These are phyloP conservation scores for Knipowitschia caucasica DNA, from an alignment of 2,797 vertebrate species.

Conservation along the genomic window DNA sequence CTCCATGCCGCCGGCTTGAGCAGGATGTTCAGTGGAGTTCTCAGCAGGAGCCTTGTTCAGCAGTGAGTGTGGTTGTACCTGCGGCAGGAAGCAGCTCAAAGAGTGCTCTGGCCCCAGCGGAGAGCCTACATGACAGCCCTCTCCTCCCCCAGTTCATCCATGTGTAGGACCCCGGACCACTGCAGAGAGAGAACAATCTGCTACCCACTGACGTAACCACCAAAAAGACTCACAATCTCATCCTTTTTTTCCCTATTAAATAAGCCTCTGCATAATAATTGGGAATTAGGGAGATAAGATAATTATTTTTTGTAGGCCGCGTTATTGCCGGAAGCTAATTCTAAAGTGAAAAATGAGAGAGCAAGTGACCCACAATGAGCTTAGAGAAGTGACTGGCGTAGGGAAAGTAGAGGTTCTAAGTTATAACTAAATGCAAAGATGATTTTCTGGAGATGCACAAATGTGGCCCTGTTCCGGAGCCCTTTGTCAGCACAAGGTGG, in stretches of 20 bases:
- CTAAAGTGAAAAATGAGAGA: constrained; percentile 71
- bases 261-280: constrained; percentile 81
- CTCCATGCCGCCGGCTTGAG: constrained; percentile 62
- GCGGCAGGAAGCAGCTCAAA: constrained; percentile 68
- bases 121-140: constrained; percentile 69
- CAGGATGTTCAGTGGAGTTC: constrained; percentile 29
- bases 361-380: constrained; percentile 76
- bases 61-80: constrained; percentile 70
- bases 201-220: constrained; percentile 36
- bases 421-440: constrained; percentile 24
- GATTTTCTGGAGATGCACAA: constrained; percentile 37
- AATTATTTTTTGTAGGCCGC: constrained; percentile 84
- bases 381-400: constrained; percentile 50
- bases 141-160: constrained; percentile 69
- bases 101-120: constrained; percentile 66
- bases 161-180: constrained; percentile 62
- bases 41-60: constrained; percentile 46
- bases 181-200: constrained; percentile 48
- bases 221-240: constrained; percentile 61
- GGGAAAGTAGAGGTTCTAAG: constrained; percentile 30
- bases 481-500: constrained; percentile 63
- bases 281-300: constrained; percentile 80
- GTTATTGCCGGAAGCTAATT: constrained; percentile 78
- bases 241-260: constrained; percentile 79
- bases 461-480: constrained; percentile 61